phyloP scores from a whole-genome alignment of 2,113 vertebrate species.

The Cettia cetti region DNA sequence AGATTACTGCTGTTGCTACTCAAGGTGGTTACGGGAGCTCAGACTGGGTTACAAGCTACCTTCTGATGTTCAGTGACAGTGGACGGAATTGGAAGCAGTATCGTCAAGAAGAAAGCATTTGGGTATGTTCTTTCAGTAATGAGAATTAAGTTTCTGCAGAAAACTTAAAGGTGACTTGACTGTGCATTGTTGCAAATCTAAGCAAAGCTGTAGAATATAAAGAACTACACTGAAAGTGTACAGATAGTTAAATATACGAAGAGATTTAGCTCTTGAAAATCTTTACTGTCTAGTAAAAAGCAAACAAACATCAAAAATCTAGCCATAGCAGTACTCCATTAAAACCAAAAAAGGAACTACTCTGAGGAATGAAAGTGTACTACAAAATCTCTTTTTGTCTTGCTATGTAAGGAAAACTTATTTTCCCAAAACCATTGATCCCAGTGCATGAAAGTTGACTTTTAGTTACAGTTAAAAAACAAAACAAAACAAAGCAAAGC shows the following conservation, averaged over 20 bases:
- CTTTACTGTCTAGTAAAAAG: too few species aligned
- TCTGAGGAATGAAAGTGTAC: background rate
- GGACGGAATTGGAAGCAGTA: slow-evolving; percentile 92
- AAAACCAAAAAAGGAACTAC: background rate
- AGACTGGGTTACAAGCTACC: slow-evolving; percentile 88
- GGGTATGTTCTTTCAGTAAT: slow-evolving; percentile 74
- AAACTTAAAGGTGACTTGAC: background rate
- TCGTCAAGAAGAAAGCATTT: slow-evolving; percentile 87
- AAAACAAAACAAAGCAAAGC: background rate
- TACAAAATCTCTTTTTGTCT: background rate
- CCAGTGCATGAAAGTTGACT: background rate
- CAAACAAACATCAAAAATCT: background rate
- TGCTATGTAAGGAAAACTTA: background rate
- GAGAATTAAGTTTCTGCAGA: background rate
- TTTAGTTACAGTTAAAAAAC: background rate
- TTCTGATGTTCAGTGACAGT: slow-evolving; percentile 90
- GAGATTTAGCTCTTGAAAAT: background rate
- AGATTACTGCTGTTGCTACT: slow-evolving; percentile 84
- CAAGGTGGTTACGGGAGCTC: slow-evolving; percentile 94
- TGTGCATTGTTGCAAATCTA: background rate
- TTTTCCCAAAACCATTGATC: background rate
- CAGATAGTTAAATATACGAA: background rate
- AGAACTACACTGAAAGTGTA: background rate
- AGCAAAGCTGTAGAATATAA: background rate
- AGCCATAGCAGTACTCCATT: background rate